Evolutionary conservation across 2,113 vertebrate species (phyloP).

Genomic region (Willisornis vidua): DNA sequence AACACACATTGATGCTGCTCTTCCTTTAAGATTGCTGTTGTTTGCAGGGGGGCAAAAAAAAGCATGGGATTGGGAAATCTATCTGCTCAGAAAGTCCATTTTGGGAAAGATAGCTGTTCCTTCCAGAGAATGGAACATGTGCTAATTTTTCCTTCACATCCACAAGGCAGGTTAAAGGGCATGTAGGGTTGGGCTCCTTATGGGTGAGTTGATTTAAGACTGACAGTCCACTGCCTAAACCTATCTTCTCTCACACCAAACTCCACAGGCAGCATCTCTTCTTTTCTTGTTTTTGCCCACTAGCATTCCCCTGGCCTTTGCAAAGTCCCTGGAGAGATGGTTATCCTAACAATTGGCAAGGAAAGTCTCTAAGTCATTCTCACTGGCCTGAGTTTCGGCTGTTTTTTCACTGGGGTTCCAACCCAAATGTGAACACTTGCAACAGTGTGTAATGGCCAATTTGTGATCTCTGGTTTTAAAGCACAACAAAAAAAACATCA

Average conservation of each 20-base stretch:
- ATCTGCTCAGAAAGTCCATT: neutral
- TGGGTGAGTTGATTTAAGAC: neutral
- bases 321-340: neutral
- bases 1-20: neutral
- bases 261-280: neutral
- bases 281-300: neutral
- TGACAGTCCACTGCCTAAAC: neutral
- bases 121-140: neutral
- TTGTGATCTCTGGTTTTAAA: neutral
- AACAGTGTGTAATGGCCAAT: neutral
- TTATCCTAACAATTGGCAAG: neutral
- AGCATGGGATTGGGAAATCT: neutral
- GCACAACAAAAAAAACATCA: neutral
- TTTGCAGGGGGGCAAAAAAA: neutral
- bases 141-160: neutral
- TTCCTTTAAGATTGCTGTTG: neutral
- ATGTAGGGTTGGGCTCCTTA: neutral
- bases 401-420: neutral
- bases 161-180: neutral
- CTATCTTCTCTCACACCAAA: neutral
- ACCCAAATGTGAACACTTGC: neutral
- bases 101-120: neutral
- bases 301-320: neutral
- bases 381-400: neutral
- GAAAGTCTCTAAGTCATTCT: neutral